phyloP scores from a whole-genome alignment of 64 coral and sea anemone species.

The Catalaphyllia jardinei region DNA sequence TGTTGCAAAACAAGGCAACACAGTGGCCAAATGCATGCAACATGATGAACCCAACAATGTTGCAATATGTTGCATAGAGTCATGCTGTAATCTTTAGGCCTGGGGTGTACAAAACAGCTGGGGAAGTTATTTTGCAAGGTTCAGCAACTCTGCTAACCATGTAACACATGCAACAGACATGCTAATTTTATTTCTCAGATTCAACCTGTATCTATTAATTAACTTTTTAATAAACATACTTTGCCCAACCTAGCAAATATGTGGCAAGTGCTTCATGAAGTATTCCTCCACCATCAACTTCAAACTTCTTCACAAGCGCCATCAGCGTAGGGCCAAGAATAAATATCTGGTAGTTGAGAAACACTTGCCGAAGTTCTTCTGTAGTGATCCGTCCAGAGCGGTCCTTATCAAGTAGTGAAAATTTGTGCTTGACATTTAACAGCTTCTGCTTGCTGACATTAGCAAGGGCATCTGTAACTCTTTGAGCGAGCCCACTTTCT shows the following conservation, averaged over 20 bases:
- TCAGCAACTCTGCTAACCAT: no score
- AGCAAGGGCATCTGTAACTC: constrained; percentile 45
- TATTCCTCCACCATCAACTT: constrained; percentile 50
- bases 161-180: no score
- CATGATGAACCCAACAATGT: no score
- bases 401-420: constrained; percentile 58
- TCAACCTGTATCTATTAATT: no score
- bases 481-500: constrained; percentile 42
- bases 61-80: no score
- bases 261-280: constrained; percentile 49
- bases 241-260: constrained; percentile 63
- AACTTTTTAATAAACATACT: no score
- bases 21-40: no score
- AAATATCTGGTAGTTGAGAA: constrained; percentile 68
- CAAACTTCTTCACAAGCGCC: constrained; percentile 67
- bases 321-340: constrained; percentile 68
- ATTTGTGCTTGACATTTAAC: constrained; percentile 34
- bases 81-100: no score
- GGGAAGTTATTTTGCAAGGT: no score
- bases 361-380: constrained; percentile 61
- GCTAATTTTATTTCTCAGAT: no score
- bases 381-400: constrained; percentile 63
- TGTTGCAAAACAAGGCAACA: no score
- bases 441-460: constrained; percentile 67
- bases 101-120: no score